phyloP scores from a whole-genome alignment of 2,797 vertebrate species.

The Natrix natrix region DNA sequence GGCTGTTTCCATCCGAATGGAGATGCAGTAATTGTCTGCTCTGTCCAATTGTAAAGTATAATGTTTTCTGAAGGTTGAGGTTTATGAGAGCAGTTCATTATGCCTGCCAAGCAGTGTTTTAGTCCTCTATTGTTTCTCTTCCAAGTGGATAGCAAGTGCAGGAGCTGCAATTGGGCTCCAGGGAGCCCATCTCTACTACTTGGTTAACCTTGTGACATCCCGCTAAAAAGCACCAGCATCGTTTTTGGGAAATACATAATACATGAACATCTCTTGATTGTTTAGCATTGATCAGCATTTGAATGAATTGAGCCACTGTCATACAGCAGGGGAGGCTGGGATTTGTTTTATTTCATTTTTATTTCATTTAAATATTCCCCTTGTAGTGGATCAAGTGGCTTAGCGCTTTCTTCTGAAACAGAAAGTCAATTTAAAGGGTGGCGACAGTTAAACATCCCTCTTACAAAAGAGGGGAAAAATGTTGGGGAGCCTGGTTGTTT shows the following conservation, averaged over 20 bases:
- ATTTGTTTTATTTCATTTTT: not conserved
- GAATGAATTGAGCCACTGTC: constrained; percentile 93
- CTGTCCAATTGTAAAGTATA: constrained; percentile 71
- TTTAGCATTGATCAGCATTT: constrained; percentile 93
- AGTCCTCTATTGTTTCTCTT: constrained; percentile 76
- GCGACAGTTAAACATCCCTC: constrained; percentile 32
- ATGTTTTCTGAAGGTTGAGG: constrained; percentile 77
- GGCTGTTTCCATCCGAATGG: constrained; percentile 61
- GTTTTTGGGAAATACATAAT: constrained; percentile 87
- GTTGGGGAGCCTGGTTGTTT: constrained; percentile 34
- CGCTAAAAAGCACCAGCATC: constrained; percentile 85
- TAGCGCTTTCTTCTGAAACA: constrained; percentile 64
- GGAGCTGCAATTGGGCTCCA: constrained; percentile 82
- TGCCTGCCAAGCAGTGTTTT: constrained; percentile 73
- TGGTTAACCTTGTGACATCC: constrained; percentile 89
- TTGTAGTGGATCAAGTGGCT: constrained; percentile 52
- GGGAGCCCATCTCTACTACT: constrained; percentile 82
- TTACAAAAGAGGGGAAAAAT: constrained; percentile 36
- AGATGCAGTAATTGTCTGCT: constrained; percentile 67
- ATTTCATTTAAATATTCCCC: constrained; percentile 9
- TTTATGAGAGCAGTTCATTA: constrained; percentile 79
- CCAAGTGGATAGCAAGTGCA: constrained; percentile 70
- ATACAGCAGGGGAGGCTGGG: constrained; percentile 70
- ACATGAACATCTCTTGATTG: constrained; percentile 88
- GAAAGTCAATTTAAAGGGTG: constrained; percentile 53